phyloP scores from a whole-genome alignment of 2,113 vertebrate species.

The Symphodus melops region DNA sequence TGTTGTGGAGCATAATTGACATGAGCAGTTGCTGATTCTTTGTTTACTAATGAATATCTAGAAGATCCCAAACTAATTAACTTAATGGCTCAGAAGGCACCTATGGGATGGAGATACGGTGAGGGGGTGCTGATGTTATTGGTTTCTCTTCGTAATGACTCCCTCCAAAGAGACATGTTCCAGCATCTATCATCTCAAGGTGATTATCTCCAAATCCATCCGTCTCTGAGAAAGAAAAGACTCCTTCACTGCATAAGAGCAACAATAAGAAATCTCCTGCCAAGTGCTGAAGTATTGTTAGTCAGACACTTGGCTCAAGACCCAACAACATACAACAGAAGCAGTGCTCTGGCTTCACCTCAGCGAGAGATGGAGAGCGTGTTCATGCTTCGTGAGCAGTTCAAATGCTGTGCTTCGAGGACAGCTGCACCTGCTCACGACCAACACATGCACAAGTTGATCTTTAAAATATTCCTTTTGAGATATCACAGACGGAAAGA shows the following conservation, averaged over 20 bases:
- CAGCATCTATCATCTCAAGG: conserved; percentile 61
- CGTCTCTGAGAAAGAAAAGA: conserved; percentile 42
- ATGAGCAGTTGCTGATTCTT: conserved; percentile 52
- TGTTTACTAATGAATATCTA: conserved; percentile 63
- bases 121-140: conserved; percentile 33
- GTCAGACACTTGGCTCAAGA: conserved; percentile 64
- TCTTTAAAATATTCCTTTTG: conserved; percentile 24
- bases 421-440: conserved; percentile 33
- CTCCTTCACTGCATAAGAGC: conserved; percentile 47
- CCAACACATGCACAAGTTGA: conserved; percentile 32
- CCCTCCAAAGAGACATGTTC: conserved; percentile 52
- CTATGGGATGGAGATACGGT: conserved; percentile 35
- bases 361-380: conserved; percentile 44
- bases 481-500: conserved; percentile 31
- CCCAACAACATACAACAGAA: conserved; percentile 36
- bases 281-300: conserved; percentile 63
- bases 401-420: conserved; percentile 40
- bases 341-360: conserved; percentile 54
- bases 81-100: conserved; percentile 53
- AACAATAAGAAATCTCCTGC: conserved; percentile 51
- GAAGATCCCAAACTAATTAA: conserved; percentile 71
- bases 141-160: conserved; percentile 58
- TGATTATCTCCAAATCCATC: conserved; percentile 68
- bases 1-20: conserved; percentile 39
- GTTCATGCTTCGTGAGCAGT: conserved; percentile 59